Evolutionary conservation across 2,113 vertebrate genomes (phyloP), one percentile per base, ranked within the genome.

Genomic region (Aptenodytes forsteri): DNA sequence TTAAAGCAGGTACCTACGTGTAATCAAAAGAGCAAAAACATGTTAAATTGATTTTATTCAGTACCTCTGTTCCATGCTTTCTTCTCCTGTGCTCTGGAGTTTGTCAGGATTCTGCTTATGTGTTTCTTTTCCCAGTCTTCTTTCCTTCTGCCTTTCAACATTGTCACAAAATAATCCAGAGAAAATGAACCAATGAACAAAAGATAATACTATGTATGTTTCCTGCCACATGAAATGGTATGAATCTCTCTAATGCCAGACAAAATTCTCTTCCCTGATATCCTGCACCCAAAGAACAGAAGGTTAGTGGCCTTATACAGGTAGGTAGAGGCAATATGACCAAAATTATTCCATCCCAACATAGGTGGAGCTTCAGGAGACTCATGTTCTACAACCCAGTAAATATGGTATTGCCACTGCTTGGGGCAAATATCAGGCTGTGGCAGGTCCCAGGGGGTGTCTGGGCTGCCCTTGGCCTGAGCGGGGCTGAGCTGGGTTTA

Each of bases 401-500:
- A 65, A 54, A 65, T 34, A 70, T 2, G 14, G 9, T 34, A 18
- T 77, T 64, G 22, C 7, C 6, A 16, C 30, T 66, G 23, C 44
- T 32, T 7, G n/a, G 42, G 56, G 22, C 27, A 76, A 8, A 10
- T 15, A 29, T 25, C 10, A 29, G 42, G 10, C 29, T 40, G 22
- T 34, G 19, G 2, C 2, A 1, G 16, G 44, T 65, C 40, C 40
- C 3, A 42, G 1, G 38, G 18, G 7, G 6, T 21, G 32, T 10
- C 22, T 46, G 22, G 22, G 10, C 52, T 52, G 15, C 27, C 38
- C 62, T 44, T 9, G 54, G 7, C 15, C 38, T 52, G 32, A n/a
- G 7, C 0, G 0, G 12, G 34, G 15, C 55, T 59, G 62, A 69
- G 13, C 16, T 42, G 71, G 14, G 10, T 61, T 52, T 32, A 23